Evolutionary conservation across 2,113 vertebrate species (phyloP).

Genomic region (Saccopteryx leptura): DNA sequence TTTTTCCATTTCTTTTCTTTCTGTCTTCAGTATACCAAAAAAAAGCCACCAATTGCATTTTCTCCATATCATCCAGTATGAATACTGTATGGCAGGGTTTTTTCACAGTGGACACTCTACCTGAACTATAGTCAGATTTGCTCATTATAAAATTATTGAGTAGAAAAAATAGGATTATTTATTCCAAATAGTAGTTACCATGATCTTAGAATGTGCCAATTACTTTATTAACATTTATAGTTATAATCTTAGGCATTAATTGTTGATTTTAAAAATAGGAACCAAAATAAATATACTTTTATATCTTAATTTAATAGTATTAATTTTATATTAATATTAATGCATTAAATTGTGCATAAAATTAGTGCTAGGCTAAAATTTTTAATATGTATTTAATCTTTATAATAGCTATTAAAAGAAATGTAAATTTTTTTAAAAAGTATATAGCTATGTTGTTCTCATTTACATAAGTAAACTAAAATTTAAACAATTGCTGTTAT

Average conservation of each 20-base stretch:
- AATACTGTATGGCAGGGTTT: not conserved
- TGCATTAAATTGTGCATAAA: slow-evolving; percentile 83
- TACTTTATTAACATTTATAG: not conserved
- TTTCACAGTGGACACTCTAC: not conserved
- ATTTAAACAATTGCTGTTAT: slow-evolving; percentile 58
- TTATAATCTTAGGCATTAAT: not conserved
- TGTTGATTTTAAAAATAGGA: slow-evolving; percentile 29
- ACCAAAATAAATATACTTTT: not conserved
- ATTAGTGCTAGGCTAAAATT: slow-evolving; percentile 78
- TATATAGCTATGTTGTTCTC: not conserved
- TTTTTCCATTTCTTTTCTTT: not conserved
- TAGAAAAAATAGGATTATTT: not conserved
- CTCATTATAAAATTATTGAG: not conserved
- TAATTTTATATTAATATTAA: slow-evolving; percentile 78
- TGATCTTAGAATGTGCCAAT: not conserved
- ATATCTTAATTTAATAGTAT: slow-evolving; percentile 4
- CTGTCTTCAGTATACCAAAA: not conserved
- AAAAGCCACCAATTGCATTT: not conserved
- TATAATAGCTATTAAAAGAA: slow-evolving; percentile 76
- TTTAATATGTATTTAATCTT: slow-evolving; percentile 82
- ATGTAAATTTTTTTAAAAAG: slow-evolving; percentile 84
- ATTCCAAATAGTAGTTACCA: not conserved
- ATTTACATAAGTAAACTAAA: slow-evolving; percentile 79
- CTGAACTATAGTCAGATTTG: not conserved
- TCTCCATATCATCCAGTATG: too few species aligned